Evolutionary conservation across 2,797 vertebrate genomes (phyloP), one percentile per base, ranked within the genome.

Genomic region (Phrynocephalus vlangalii): DNA sequence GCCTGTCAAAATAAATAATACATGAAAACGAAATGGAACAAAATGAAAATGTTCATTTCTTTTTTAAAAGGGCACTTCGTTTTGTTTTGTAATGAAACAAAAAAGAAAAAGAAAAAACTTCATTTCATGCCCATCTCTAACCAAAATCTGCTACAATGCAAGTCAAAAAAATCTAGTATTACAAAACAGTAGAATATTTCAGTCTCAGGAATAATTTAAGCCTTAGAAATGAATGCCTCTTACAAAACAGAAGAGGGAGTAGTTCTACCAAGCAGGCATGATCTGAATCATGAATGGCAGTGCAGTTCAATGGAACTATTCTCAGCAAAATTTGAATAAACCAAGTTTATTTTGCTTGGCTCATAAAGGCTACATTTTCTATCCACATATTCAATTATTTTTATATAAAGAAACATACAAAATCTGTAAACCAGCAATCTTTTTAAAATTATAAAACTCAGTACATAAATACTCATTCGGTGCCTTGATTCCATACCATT

Each of bases 181-280:
- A 76, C 30, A 52, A 83, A 88, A 56, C 30, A 13, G 18, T 9
- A 38, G 1, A 67, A 30, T 82, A 77, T 44, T 60, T 76, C 78
- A 44, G 5, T 3, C 10, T 82, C n/a, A 15, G 13, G 67, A 56
- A 80, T 44, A 67, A 85, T 48, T 81, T 30, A 38, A 72, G 16
- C 24, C 26, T n/a, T 81, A 77, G 79, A 77, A 76, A 85, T 68
- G 70, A 76, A 81, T 68, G 20, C 5, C 60, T 56, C 2, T 10
- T 16, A 85, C 8, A 60, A 48, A 85, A 88, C 83, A 82, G 71
- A 38, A 88, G 82, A 50, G 60, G 78, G 71, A 18, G 83, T 44
- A 81, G 70, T 75, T 85, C 30, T 67, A 88, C 38, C 71, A 86
- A 50, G 13, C 38, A 71, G 66, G 26, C 83, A 56, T 71, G 67